These are phyloP conservation scores for Furnarius figulus DNA, from an alignment of 2,113 vertebrate species.

Conservation along the genomic window DNA sequence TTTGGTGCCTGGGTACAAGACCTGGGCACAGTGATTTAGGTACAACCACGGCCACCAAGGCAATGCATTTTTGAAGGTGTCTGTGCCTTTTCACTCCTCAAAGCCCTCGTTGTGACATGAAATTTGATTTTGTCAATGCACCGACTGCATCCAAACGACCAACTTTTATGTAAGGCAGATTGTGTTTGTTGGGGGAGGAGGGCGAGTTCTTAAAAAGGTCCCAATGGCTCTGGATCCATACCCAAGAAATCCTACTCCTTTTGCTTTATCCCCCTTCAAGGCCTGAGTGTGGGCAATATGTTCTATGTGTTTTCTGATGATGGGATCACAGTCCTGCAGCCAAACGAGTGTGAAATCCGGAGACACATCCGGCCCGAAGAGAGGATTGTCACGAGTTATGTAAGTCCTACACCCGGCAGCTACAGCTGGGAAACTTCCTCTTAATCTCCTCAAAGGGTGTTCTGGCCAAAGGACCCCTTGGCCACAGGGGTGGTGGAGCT, in stretches of 20 bases:
- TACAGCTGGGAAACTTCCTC: not conserved
- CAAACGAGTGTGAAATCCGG: conserved; percentile 89
- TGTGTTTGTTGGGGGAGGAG: not conserved
- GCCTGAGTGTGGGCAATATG: conserved; percentile 94
- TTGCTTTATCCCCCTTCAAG: conserved; percentile 71
- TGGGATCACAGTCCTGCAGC: conserved; percentile 88
- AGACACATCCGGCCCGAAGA: conserved; percentile 86
- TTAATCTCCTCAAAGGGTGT: conserved; percentile 4
- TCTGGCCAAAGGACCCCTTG: not conserved
- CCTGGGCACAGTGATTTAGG: not conserved
- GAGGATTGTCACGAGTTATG: conserved; percentile 87
- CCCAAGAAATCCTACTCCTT: not conserved
- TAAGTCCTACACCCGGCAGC: conserved; percentile 72
- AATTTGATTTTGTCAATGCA: conserved; percentile 16
- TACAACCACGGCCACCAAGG: not conserved
- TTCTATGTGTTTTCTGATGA: conserved; percentile 94
- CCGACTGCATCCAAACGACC: not conserved
- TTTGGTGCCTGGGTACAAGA: not conserved
- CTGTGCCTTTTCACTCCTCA: conserved; percentile 40
- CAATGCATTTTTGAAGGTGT: conserved; percentile 62
- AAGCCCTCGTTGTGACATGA: conserved; percentile 32
- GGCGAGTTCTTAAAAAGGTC: not conserved
- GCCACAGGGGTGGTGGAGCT: not conserved
- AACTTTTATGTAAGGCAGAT: not conserved
- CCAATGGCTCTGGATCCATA: not conserved